phyloP scores from a whole-genome alignment of 2,888 invertebrate species.

The Boloria euphrosyne region DNA sequence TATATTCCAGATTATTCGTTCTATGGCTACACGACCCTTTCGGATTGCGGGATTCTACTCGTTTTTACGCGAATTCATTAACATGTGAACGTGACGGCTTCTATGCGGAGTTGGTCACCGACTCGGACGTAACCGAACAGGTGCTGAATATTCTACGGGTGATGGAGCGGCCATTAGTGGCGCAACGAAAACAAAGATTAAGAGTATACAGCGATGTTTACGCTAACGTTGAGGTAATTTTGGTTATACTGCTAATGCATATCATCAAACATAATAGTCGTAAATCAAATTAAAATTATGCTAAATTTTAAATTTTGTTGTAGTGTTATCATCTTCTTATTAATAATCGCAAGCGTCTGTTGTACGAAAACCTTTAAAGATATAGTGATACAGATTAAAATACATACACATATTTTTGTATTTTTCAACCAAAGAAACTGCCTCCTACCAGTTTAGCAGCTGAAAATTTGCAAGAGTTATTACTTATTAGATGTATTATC shows the following conservation, averaged over 20 bases:
- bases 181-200: constrained; percentile 59
- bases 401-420: no score
- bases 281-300: no score
- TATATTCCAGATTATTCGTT: constrained; percentile 57
- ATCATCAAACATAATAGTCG: no score
- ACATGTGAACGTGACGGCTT: constrained; percentile 69
- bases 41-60: constrained; percentile 68
- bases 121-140: constrained; percentile 69
- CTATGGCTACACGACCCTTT: constrained; percentile 70
- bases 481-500: no score
- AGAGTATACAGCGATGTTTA: constrained; percentile 69
- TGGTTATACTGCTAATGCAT: no score
- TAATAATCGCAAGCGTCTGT: background rate
- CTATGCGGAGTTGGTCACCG: constrained; percentile 67
- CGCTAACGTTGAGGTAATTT: constrained; percentile 68
- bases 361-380: no score
- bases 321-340: background rate
- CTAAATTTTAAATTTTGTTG: background rate
- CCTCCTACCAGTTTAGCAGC: no score
- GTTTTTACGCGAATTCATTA: constrained; percentile 54
- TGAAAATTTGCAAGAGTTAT: no score
- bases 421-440: no score
- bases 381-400: no score
- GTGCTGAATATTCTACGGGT: constrained; percentile 64
- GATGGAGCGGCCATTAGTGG: constrained; percentile 69